These are phyloP conservation scores for Perca flavescens DNA, from an alignment of 2,113 vertebrate species.

Conservation along the genomic window DNA sequence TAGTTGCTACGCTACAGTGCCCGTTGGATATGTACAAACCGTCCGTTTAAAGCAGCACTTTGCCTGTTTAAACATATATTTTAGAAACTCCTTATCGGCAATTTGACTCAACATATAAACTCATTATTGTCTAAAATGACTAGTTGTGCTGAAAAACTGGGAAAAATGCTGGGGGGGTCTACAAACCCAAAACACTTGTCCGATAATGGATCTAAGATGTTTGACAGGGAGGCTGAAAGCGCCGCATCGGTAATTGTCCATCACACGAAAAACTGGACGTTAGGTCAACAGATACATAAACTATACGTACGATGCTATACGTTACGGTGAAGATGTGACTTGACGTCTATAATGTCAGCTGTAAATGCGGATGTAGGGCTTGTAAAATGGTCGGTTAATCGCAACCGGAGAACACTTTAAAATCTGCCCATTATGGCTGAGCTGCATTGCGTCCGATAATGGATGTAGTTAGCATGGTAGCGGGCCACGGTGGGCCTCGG, in stretches of 20 bases:
- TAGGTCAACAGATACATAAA: conserved; percentile 10
- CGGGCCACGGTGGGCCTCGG: conserved; percentile 62
- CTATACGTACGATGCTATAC: accelerated
- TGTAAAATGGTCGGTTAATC: accelerated
- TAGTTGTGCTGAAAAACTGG: neutral
- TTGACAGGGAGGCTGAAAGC: conserved; percentile 45
- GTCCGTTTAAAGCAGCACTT: neutral
- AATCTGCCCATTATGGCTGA: neutral
- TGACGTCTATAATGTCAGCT: accelerated
- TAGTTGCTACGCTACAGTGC: too few species aligned
- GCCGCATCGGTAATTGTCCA: conserved; percentile 53
- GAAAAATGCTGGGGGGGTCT: too few species aligned
- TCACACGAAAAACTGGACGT: conserved; percentile 33
- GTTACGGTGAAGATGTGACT: accelerated
- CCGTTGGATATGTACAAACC: neutral
- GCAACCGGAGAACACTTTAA: too few species aligned
- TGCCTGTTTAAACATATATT: too few species aligned
- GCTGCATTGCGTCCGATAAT: conserved; percentile 63
- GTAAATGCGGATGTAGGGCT: accelerated
- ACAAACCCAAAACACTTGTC: conserved; percentile 2
- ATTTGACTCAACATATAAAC: accelerated
- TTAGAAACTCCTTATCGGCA: accelerated
- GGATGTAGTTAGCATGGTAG: conserved; percentile 60
- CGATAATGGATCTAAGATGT: conserved; percentile 47
- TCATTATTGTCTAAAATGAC: accelerated